Percentiles rank a stretch among this genome's conserved stretches.
Conservation (phyloP, 2,113 vertebrate genomes). For the Verasper variegatus region DNA sequence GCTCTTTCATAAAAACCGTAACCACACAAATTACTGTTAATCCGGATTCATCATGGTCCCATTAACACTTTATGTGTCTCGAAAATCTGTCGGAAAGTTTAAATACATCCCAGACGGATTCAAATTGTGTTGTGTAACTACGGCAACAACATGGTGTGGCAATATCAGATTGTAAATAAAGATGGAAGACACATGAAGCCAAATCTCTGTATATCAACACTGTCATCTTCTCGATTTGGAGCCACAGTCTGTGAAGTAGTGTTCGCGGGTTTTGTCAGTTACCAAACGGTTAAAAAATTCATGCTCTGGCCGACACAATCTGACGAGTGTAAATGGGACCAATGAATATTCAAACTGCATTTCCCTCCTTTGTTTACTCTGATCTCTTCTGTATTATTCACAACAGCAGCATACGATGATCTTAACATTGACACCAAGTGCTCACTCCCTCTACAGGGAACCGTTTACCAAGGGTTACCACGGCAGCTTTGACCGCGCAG, state of each 20-base stretch:
- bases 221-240: too few relatives aligned
- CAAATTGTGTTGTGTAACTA: too few relatives aligned
- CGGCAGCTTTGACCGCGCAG: conserved; percentile 32
- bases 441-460: conserved; percentile 57
- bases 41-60: conserved; percentile 5
- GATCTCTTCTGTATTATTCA: conserved; percentile 12
- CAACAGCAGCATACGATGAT: not conserved
- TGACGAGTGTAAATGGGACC: too few relatives aligned
- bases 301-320: too few relatives aligned
- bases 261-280: too few relatives aligned
- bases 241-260: too few relatives aligned
- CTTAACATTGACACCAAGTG: conserved; percentile 50
- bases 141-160: too few relatives aligned
- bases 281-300: too few relatives aligned
- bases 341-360: too few relatives aligned
- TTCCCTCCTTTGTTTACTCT: conserved; percentile 30
- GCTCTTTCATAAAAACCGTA: not conserved
- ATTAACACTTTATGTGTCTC: not conserved
- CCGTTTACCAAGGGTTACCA: conserved; percentile 25
- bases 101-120: not conserved
- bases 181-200: too few relatives aligned
- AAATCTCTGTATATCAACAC: too few relatives aligned
- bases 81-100: not conserved
- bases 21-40: not conserved
- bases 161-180: too few relatives aligned